Base-by-base conservation (phyloP, 2,888 invertebrate species). In the Phytoseiulus persimilis region DNA sequence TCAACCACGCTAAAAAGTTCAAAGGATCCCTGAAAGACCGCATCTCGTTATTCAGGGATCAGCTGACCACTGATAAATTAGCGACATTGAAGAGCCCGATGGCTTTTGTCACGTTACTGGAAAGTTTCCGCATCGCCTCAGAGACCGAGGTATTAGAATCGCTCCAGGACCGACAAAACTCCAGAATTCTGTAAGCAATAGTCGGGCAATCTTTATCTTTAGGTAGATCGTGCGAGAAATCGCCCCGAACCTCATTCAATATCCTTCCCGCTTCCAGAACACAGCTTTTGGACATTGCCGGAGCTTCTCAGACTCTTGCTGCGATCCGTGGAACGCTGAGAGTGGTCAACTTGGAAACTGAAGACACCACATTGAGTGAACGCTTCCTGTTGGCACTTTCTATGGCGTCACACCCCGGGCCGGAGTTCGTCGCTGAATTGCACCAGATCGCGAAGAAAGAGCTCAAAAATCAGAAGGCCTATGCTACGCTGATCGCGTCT, bases 331-430 rank as follows among this genome's bases (percentile, higher is more conserved):
- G 95, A 2, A 95, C 95, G 0, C 94, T 95, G 93, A 94, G 95
- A 91, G 93, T 94, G 46, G 93, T 96, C 11, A 91, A 92, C 90
- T 92, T 93, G 89, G 93, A 94, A n/a, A 94, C 94, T 65, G 92
- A 93, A 18, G 92, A 93, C 90, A 93, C 94, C n/a, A 94, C 94
- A 31, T 93, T 94, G 46, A 93, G 94, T 0, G 96, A 96, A 92
- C 93, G 96, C 90, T 96, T 96, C 92, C 93, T 96, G 0, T 95
- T 96, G 94, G 94, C 95, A 0, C 92, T 95, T 18, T 95, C 96
- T 0, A 93, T 95, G 89, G 94, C 95, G 0, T 94, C 95, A 0
- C 94, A 95, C 91, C 95, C 95, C 0, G 93, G 94, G 83, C 93
- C 93, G 83, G 92, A 92, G 83, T 92, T 94, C n/a, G 92, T 95